Percentiles rank a stretch among this genome's conserved stretches.
phyloP scores from a whole-genome alignment of 2,113 vertebrate species.

The Eptesicus fuscus region DNA sequence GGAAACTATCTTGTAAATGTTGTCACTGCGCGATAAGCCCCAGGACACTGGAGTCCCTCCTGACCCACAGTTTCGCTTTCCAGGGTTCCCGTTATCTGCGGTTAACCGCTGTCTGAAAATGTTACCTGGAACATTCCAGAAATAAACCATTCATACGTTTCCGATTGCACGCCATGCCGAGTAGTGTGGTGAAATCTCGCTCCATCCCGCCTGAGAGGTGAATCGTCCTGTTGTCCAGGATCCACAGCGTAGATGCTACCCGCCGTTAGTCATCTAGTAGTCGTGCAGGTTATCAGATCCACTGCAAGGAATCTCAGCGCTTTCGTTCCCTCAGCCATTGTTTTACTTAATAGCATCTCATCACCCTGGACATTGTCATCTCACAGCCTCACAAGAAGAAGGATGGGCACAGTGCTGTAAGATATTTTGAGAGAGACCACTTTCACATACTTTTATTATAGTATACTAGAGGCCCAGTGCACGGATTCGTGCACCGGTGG shows the following conservation, averaged over 20 bases:
- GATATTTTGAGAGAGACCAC: background rate
- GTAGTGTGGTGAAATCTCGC: background rate
- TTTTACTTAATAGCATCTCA: background rate
- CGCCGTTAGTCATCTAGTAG: fast-evolving
- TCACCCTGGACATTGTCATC: background rate
- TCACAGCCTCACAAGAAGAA: background rate
- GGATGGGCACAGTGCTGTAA: background rate
- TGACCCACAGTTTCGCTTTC: background rate
- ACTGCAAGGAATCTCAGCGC: fast-evolving
- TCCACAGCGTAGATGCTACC: fast-evolving
- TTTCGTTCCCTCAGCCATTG: background rate
- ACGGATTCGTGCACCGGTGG: no score
- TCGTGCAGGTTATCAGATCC: fast-evolving
- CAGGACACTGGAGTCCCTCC: background rate
- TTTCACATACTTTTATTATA: background rate
- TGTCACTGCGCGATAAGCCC: background rate
- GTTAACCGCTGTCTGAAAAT: background rate
- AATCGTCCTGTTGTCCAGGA: background rate
- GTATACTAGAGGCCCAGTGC: no score
- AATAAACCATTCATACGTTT: background rate
- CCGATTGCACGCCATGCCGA: no score
- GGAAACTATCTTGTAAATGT: background rate
- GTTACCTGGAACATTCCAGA: background rate
- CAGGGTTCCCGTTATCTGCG: background rate
- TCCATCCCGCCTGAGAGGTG: background rate